These are phyloP conservation scores for Uloborus plumipes DNA, from an alignment of 2,888 invertebrate genomes.

Conservation along the genomic window DNA sequence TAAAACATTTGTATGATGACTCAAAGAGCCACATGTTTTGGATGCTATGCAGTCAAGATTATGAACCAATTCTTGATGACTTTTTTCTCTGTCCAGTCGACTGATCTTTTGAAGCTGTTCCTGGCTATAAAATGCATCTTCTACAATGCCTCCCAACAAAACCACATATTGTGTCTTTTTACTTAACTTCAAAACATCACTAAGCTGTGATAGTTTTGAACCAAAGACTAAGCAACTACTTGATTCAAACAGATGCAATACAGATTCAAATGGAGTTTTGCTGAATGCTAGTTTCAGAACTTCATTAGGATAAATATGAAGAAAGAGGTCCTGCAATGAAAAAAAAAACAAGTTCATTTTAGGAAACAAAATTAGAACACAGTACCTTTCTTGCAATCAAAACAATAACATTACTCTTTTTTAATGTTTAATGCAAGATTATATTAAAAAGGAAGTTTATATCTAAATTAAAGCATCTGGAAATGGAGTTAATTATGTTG, in stretches of 20 bases:
- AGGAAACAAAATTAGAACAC: no score
- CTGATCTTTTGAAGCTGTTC: slow-evolving; percentile 23
- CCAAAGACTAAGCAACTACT: slow-evolving; percentile 39
- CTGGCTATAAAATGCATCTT: slow-evolving; percentile 34
- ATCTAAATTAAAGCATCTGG: no score
- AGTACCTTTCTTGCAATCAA: no score
- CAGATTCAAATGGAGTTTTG: slow-evolving; percentile 32
- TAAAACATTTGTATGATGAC: slow-evolving; percentile 26
- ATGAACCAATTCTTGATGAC: slow-evolving; percentile 23
- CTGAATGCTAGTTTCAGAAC: slow-evolving; percentile 39
- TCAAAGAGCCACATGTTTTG: slow-evolving; percentile 20
- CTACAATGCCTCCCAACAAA: slow-evolving; percentile 35
- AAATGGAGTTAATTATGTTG: no score
- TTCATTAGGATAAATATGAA: slow-evolving; percentile 11
- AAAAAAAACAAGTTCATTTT: no score
- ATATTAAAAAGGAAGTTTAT: no score
- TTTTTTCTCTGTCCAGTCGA: slow-evolving; percentile 28
- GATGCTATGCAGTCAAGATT: slow-evolving; percentile 11
- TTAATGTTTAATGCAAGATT: no score
- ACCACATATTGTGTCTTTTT: slow-evolving; percentile 20
- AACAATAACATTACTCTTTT: no score
- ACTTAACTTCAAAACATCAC: slow-evolving; percentile 26
- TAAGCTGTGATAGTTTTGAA: slow-evolving; percentile 4
- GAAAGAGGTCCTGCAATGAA: slow-evolving; percentile 28
- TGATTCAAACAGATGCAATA: slow-evolving; percentile 38